Base-by-base conservation (phyloP, 2,113 vertebrate species). In the Asarcornis scutulata region DNA sequence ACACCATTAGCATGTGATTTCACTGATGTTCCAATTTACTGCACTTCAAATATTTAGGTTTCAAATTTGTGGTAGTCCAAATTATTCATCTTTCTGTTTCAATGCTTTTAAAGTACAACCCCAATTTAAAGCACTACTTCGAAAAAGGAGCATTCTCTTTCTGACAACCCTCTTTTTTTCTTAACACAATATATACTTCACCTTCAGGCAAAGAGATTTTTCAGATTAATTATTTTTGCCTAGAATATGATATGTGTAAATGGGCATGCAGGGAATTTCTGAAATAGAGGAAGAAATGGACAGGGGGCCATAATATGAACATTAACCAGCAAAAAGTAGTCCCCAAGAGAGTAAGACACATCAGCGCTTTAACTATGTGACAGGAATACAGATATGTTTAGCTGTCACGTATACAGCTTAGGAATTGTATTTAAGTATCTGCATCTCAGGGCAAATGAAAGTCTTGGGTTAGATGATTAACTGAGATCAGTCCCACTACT, bases 181-280 rank as follows among this genome's bases (percentile, higher is more conserved):
- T 64, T 36, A 91, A 73, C 13, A 81, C 26, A 29, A 72, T 48
- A 75, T 27, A 64, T 22, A 87, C 56, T 73, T 92, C 13, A 69
- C 13, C 55, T 85, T 68, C 29, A 92, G 76, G 53, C 32, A 83
- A 76, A 88, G n/a, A 93, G 22, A 86, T 77, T 90, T 66, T 83
- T 71, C 64, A 88, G 67, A 66, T 86, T 79, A 53, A 86, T 83
- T 94, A 74, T 67, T 93, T 89, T 77, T 90, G 72, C 55, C 83
- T 90, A 12, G 29, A 88, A 56, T 55, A 81, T 0, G 2, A n/a
- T 27, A 13, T 22, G 26, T n/a, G 4, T n/a, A 40, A 91, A 64
- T 0, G 3, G 40, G 78, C 23, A 17, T 1, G 11, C 1, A 2
- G 21, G 59, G 21, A 74, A 77, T 92, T 77, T 72, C 50, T 92